A percentile compares a stretch with the other conserved stretches of the same genome.
Conservation (phyloP, 2,888 invertebrate genomes). For the Bombylius discolor region DNA sequence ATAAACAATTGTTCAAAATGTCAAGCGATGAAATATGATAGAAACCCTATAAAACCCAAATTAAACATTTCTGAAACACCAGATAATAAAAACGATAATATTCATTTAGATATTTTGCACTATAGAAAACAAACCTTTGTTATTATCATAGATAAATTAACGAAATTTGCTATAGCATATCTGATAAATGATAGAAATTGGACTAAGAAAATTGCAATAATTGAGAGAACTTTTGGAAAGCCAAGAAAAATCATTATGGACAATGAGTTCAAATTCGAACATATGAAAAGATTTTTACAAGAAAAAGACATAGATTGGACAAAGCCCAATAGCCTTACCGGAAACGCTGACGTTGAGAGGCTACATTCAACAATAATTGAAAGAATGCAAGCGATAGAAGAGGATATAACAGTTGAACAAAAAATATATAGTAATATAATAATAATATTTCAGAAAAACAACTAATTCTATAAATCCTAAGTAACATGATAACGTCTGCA, state of each 20-base stretch:
- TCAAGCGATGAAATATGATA: slow-evolving; percentile 4
- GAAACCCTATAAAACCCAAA: slow-evolving; percentile 4
- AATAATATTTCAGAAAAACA: no score
- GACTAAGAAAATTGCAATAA: no score
- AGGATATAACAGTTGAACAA: no score
- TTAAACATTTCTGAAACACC: slow-evolving; percentile 5
- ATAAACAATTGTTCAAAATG: slow-evolving; percentile 10
- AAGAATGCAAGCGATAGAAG: background rate
- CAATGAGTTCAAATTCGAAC: slow-evolving; percentile 2
- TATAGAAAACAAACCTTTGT: slow-evolving; percentile 2
- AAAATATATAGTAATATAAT: no score
- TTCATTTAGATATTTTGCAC: slow-evolving; percentile 6
- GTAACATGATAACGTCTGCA: no score
- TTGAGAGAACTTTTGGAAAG: no score
- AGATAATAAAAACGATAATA: background rate
- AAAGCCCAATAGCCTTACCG: background rate
- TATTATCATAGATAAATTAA: no score
- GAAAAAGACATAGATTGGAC: slow-evolving; percentile 1
- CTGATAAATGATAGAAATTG: no score
- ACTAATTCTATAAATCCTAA: no score
- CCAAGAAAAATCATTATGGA: slow-evolving; percentile 6
- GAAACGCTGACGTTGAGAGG: background rate
- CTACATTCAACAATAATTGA: slow-evolving; percentile 3
- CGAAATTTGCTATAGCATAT: no score
- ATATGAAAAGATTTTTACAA: background rate